phyloP scores from a whole-genome alignment of 1,140 invertebrate genomes.

The Drosophila lowei region DNA sequence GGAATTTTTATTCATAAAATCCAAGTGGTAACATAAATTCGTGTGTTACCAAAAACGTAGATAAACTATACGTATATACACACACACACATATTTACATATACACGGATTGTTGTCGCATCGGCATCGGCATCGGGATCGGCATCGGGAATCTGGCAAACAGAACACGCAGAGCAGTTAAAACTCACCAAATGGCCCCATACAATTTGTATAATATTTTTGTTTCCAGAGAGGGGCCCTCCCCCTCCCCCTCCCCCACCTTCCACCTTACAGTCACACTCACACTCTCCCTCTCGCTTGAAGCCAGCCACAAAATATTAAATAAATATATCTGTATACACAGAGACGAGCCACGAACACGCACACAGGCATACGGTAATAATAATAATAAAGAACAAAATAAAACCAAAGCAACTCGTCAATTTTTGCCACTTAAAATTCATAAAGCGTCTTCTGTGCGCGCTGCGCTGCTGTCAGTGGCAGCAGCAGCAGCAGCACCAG shows the following conservation, averaged over 20 bases:
- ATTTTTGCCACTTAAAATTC: constrained; percentile 79
- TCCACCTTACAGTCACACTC: too few relatives aligned
- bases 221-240: neutral
- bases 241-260: too few relatives aligned
- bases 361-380: constrained; percentile 21
- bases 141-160: constrained; percentile 59
- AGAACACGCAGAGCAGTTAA: constrained; percentile 75
- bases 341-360: constrained; percentile 7
- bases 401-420: constrained; percentile 78
- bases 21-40: constrained; percentile 69
- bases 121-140: neutral
- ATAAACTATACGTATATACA: neutral
- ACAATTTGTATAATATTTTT: constrained; percentile 76
- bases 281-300: too few relatives aligned
- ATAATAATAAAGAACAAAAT: constrained; percentile 73
- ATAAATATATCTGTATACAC: constrained; percentile 45
- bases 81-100: too few relatives aligned
- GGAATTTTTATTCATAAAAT: constrained; percentile 77
- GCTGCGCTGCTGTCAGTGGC: constrained; percentile 4
- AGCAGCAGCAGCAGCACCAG: constrained; percentile 3
- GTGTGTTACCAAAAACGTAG: constrained; percentile 69
- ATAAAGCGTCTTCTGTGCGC: constrained; percentile 63
- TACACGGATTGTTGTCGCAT: neutral
- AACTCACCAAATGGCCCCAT: constrained; percentile 65
- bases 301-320: constrained; percentile 63